A percentile compares a stretch with the other conserved stretches of the same genome.
Evolutionary conservation across 2,888 invertebrate species (phyloP).

Genomic region (Tinea trinotella): DNA sequence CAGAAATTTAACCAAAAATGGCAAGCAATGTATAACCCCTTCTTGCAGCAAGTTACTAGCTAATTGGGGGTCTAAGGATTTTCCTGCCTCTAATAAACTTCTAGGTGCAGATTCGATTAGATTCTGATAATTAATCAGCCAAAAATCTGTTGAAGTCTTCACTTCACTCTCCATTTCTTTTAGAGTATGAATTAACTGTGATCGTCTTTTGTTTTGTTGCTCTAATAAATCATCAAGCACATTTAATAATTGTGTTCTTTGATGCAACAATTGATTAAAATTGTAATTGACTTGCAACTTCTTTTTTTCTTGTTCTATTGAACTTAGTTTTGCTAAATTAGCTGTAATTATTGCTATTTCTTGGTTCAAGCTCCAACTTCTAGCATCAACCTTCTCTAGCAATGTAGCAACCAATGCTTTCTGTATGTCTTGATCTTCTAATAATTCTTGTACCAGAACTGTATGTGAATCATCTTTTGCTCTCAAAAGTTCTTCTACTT

Average conservation of each 20-base stretch:
- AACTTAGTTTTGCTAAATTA: conserved; percentile 79
- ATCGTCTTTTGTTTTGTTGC: conserved; percentile 77
- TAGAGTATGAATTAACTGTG: conserved; percentile 77
- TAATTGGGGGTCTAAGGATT: conserved; percentile 76
- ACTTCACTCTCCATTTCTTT: conserved; percentile 78
- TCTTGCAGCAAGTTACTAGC: conserved; percentile 79
- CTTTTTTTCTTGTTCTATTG: conserved; percentile 80
- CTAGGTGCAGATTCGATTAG: conserved; percentile 83
- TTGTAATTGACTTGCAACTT: conserved; percentile 78
- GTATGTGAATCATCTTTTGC: conserved; percentile 75
- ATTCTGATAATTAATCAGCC: conserved; percentile 87
- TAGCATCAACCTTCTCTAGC: conserved; percentile 80
- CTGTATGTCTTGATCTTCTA: conserved; percentile 80
- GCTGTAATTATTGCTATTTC: conserved; percentile 81
- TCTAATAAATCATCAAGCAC: conserved; percentile 78
- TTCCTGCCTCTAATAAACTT: conserved; percentile 73
- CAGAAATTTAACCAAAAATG: conserved; percentile 77
- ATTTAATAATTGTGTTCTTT: conserved; percentile 76
- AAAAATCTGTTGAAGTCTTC: conserved; percentile 73
- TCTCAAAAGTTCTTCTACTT: conserved; percentile 73
- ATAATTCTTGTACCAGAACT: conserved; percentile 72
- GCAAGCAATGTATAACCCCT: conserved; percentile 83
- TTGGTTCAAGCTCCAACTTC: conserved; percentile 82
- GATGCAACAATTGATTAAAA: conserved; percentile 79
- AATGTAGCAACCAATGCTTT: conserved; percentile 80